phyloP scores from a whole-genome alignment of 2,888 invertebrate species.

The Scaptodrosophila latifasciaeformis region DNA sequence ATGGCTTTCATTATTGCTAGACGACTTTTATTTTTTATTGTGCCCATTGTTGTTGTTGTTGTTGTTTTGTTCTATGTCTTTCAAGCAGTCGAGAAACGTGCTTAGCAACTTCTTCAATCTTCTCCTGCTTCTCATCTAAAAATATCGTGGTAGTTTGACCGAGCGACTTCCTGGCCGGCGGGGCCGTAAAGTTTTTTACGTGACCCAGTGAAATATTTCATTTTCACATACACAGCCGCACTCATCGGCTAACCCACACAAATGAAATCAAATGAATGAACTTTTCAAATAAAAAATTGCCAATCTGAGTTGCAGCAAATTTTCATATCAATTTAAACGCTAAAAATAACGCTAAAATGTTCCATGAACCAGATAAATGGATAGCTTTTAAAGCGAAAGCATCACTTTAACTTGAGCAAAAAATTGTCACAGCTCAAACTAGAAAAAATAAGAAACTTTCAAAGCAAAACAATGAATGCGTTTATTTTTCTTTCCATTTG shows the following conservation, averaged over 20 bases:
- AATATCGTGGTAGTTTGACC: not conserved
- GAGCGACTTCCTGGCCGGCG: not conserved
- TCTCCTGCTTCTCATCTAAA: not conserved
- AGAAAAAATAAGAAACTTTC: too few relatives aligned
- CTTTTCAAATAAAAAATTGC: conserved; percentile 55
- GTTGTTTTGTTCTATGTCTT: conserved; percentile 40
- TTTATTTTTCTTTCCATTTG: too few relatives aligned
- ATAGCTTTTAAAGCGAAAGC: too few relatives aligned
- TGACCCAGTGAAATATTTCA: conserved; percentile 54
- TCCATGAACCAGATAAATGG: too few relatives aligned
- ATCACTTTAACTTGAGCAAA: too few relatives aligned
- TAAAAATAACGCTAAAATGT: too few relatives aligned
- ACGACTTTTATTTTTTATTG: conserved; percentile 34
- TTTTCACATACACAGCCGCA: conserved; percentile 22
- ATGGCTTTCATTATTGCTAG: conserved; percentile 50
- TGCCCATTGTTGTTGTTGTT: conserved; percentile 15
- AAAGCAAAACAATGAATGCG: too few relatives aligned
- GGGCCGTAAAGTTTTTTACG: conserved; percentile 42
- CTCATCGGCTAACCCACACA: not conserved
- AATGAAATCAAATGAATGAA: conserved; percentile 56
- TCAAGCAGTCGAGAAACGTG: conserved; percentile 29
- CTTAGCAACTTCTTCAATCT: conserved; percentile 5
- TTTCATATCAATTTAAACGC: too few relatives aligned
- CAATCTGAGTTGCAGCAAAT: conserved; percentile 45
- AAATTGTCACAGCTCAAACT: too few relatives aligned